Evolutionary conservation across 2,888 invertebrate genomes (phyloP).

Genomic region (Leucophenga montana): DNA sequence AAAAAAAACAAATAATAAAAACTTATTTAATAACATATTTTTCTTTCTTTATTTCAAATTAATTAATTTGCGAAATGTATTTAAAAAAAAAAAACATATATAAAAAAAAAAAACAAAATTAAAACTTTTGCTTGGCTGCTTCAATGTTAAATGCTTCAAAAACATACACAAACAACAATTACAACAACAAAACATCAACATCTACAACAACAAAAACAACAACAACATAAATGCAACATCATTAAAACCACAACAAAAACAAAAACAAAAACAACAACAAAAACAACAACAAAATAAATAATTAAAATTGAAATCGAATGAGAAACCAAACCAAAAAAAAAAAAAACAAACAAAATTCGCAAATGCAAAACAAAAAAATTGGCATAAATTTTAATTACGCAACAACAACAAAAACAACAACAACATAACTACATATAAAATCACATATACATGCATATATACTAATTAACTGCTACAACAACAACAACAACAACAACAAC

Average conservation of each 20-base stretch:
- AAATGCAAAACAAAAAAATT: conserved; percentile 44
- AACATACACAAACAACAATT: conserved; percentile 32
- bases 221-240: conserved; percentile 22
- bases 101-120: too few species aligned
- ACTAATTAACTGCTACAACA: conserved; percentile 52
- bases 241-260: conserved; percentile 11
- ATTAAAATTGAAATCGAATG: conserved; percentile 34
- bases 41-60: conserved; percentile 37
- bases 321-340: conserved; percentile 33
- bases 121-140: conserved; percentile 54
- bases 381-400: conserved; percentile 50
- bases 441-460: conserved; percentile 30
- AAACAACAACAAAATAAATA: conserved; percentile 28
- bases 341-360: conserved; percentile 34
- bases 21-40: conserved; percentile 27
- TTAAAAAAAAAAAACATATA: conserved; percentile 25
- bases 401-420: conserved; percentile 45
- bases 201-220: conserved; percentile 36
- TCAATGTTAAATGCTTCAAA: conserved; percentile 46
- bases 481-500: conserved; percentile 38
- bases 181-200: conserved; percentile 34
- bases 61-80: conserved; percentile 26
- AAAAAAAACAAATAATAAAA: conserved; percentile 40
- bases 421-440: conserved; percentile 12
- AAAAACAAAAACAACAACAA: conserved; percentile 36